phyloP scores from a whole-genome alignment of 1,140 invertebrate genomes.

The Conopomorpha cramerella region DNA sequence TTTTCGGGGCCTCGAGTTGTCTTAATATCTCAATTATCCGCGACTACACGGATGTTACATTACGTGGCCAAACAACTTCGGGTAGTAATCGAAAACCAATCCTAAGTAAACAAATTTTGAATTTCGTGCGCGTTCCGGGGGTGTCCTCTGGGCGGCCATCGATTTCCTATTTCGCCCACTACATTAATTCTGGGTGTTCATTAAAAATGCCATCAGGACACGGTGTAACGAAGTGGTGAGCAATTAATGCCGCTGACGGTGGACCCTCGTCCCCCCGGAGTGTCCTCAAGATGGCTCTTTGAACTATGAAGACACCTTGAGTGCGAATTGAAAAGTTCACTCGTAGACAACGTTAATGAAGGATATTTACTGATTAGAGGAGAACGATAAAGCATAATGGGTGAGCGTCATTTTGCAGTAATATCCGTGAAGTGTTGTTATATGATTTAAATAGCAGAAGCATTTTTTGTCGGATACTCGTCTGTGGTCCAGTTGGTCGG shows the following conservation, averaged over 20 bases:
- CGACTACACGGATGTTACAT: neutral
- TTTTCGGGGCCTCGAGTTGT: too few species aligned
- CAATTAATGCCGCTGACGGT: conserved; percentile 58
- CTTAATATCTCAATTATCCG: too few species aligned
- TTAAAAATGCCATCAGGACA: conserved; percentile 59
- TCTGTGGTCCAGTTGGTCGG: too few species aligned
- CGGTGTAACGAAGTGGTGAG: conserved; percentile 54
- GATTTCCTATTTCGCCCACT: conserved; percentile 53
- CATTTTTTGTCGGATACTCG: too few species aligned
- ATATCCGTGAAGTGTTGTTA: too few species aligned
- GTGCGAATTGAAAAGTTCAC: conserved; percentile 50
- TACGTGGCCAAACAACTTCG: neutral
- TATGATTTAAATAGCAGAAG: too few species aligned
- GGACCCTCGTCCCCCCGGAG: conserved; percentile 33
- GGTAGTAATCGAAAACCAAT: conserved; percentile 32
- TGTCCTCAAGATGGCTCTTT: conserved; percentile 24
- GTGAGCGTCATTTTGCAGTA: too few species aligned
- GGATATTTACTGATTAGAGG: too few species aligned
- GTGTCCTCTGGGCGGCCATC: conserved; percentile 18
- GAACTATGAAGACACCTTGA: conserved; percentile 37
- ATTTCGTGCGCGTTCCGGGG: conserved; percentile 15
- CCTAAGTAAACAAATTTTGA: conserved; percentile 45
- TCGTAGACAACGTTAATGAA: too few species aligned
- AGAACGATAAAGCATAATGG: too few species aligned
- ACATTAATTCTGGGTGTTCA: conserved; percentile 60